Evolutionary conservation across 2,113 vertebrate genomes (phyloP).

Genomic region (Pachyramphus minor): DNA sequence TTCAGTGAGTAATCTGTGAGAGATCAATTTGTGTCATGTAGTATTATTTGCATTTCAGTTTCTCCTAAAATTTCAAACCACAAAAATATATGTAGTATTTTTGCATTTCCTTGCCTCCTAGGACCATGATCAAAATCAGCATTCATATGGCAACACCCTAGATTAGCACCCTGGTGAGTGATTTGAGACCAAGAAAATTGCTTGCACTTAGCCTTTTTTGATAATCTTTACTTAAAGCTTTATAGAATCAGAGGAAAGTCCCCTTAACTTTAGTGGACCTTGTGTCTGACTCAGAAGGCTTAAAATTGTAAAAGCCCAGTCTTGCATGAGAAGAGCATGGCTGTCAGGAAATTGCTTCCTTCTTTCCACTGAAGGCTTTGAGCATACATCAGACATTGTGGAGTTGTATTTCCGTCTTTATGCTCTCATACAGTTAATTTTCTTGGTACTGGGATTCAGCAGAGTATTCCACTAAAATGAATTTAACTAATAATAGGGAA

Average conservation of each 20-base stretch:
- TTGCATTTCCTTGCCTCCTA: neutral
- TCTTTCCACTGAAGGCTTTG: neutral
- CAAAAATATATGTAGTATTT: neutral
- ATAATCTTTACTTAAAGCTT: neutral
- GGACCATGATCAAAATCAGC: neutral
- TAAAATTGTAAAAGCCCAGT: neutral
- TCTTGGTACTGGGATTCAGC: neutral
- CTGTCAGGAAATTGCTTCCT: neutral
- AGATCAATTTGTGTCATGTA: neutral
- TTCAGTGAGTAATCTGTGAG: neutral
- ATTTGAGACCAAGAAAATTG: neutral
- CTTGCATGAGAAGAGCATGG: neutral
- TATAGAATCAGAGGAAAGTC: neutral
- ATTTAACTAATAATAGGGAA: neutral
- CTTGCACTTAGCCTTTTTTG: neutral
- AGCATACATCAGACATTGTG: neutral
- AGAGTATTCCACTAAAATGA: constrained; percentile 3
- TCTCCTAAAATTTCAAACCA: neutral
- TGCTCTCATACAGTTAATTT: neutral
- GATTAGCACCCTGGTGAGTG: neutral
- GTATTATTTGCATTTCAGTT: neutral
- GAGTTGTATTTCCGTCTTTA: neutral
- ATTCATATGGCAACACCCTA: neutral
- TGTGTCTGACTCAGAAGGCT: neutral
- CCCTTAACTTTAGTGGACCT: neutral